Base-by-base conservation (phyloP, 2,888 invertebrate species). In the Leptinotarsa tumamoca region DNA sequence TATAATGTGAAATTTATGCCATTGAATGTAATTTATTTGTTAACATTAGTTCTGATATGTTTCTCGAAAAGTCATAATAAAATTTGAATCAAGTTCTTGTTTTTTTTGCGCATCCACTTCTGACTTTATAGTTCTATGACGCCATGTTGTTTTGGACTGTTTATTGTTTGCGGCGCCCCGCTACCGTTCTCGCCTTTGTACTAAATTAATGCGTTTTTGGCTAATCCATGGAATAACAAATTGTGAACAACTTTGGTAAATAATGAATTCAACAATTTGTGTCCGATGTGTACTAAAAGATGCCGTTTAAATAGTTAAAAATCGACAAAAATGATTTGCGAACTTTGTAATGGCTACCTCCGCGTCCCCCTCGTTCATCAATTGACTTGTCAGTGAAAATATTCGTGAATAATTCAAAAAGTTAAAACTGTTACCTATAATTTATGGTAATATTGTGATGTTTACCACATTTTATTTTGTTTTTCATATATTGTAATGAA, bases 361-460 rank as follows among this genome's bases (percentile, higher is more conserved):
- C 83, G 81, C 83, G 82, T 83, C 83, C 83, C 82, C 92, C 91
- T 92, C 90, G 91, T 90, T 90, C 90, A 90, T 89, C 77, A 90
- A 90, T 90, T 91, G 90, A 90, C 23, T 88, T 92, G 91, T 91
- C 91, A 91, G 91, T 90, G 91, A 89, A 90, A 82, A 85, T 85
- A 86, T 89, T 89, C 87, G 87, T 86, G 88, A 87, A 87, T 87
- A 83, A 83, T 84, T 86, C n/a, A 52, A 83, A 79, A 77, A 71
- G 14, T 70, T 50, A 1, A 69, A 52, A 69, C 18, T n/a, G 49
- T 69, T 43, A 67, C 18, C 68, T 17, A 69, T 50, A 50, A 68
- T 67, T 72, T 71, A 66, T 72, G 5, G 18, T 56, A 15, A 63
- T 15, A 10, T n/a, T 63, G 63, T 63, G 43, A 54, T 68, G 67